Percentiles rank a stretch among this genome's conserved stretches.
Evolutionary conservation across 2,113 vertebrate species (phyloP).

Genomic region (Hassar affinis): DNA sequence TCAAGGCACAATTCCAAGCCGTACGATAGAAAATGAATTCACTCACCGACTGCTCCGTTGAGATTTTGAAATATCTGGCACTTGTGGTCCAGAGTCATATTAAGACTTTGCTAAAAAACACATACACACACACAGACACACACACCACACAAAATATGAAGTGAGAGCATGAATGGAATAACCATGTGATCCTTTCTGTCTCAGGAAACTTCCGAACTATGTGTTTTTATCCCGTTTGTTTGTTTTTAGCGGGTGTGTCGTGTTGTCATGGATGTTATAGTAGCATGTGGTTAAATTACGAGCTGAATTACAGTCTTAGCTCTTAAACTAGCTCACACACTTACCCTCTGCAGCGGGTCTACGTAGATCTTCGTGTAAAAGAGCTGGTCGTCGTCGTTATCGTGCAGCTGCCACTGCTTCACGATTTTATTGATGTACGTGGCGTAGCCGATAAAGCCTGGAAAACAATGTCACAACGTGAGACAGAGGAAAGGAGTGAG

Average conservation of each 20-base stretch:
- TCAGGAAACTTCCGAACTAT: neutral
- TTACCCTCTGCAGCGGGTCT: constrained; percentile 83
- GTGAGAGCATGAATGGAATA: neutral
- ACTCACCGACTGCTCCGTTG: constrained; percentile 91
- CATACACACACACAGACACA: neutral
- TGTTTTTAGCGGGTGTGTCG: constrained; percentile 41
- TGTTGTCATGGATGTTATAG: constrained; percentile 40
- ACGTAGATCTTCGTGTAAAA: constrained; percentile 97
- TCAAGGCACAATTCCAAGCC: neutral
- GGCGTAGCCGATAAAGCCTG: constrained; percentile 93
- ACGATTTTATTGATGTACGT: constrained; percentile 81
- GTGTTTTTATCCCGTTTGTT: constrained; percentile 46
- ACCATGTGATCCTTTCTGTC: neutral
- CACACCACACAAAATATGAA: no score
- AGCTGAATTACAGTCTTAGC: constrained; percentile 19
- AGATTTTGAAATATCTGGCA: constrained; percentile 95
- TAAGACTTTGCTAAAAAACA: constrained; percentile 79
- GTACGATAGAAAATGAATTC: constrained; percentile 17
- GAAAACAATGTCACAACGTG: constrained; percentile 56
- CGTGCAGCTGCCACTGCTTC: constrained; percentile 90
- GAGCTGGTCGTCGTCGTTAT: constrained; percentile 97
- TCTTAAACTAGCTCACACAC: constrained; percentile 64
- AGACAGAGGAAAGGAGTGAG: constrained; percentile 37
- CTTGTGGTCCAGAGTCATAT: constrained; percentile 95
- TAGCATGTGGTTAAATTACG: constrained; percentile 27